A percentile compares a stretch with the other conserved stretches of the same genome.
Conservation (phyloP, 2,113 vertebrate species). For the Stegostoma tigrinum region DNA sequence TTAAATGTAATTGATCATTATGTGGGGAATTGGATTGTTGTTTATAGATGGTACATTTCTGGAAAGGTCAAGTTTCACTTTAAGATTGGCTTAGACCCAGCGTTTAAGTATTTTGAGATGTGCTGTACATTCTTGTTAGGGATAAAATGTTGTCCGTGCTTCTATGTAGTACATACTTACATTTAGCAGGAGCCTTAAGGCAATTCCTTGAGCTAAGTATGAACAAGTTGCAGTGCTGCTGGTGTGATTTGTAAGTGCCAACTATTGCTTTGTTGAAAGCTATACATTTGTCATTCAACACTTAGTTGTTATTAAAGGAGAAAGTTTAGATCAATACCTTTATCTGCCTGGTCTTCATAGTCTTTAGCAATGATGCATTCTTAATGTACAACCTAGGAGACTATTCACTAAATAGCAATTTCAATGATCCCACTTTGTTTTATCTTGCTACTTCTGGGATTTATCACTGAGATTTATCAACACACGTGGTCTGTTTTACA, state of each 20-base stretch:
- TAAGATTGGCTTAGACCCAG: not conserved
- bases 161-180: not conserved
- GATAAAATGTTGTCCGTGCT: not conserved
- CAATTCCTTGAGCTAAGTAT: not conserved
- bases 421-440: not conserved
- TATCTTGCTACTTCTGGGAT: not conserved
- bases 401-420: not conserved
- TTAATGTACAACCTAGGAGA: not conserved
- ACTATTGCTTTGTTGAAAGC: not conserved
- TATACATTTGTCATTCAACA: not conserved
- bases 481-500: not conserved
- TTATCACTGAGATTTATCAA: not conserved
- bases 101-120: constrained; percentile 25
- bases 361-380: not conserved
- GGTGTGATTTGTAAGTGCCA: not conserved
- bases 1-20: not conserved
- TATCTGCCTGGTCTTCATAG: not conserved
- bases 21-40: not conserved
- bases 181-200: not conserved
- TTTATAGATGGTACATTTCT: not conserved
- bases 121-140: not conserved
- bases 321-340: not conserved
- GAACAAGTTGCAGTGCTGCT: not conserved
- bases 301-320: not conserved
- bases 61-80: constrained; percentile 18